phyloP scores from a whole-genome alignment of 2,888 invertebrate species.

The Phanerotoma sp. region DNA sequence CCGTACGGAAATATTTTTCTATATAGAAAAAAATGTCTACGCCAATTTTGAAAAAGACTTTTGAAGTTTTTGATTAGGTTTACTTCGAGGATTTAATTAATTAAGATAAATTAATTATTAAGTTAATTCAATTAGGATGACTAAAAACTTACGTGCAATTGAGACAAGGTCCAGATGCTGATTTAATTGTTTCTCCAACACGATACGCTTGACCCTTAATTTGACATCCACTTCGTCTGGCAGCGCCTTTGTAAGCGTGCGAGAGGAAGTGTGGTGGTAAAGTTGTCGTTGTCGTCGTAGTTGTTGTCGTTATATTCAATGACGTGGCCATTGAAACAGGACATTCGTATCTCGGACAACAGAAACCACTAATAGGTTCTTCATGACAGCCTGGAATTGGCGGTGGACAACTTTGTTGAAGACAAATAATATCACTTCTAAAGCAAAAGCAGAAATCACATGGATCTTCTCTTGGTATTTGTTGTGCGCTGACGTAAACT shows the following conservation, averaged over 20 bases:
- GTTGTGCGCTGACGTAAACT: conserved; percentile 91
- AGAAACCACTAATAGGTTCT: conserved; percentile 90
- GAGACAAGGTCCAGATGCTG: conserved; percentile 90
- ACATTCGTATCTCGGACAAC: conserved; percentile 92
- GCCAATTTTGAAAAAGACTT: too few species aligned
- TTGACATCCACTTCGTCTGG: conserved; percentile 78
- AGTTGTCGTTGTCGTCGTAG: conserved; percentile 83
- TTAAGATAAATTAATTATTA: too few species aligned
- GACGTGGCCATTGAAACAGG: conserved; percentile 85
- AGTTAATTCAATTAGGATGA: too few species aligned
- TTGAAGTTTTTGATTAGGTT: too few species aligned
- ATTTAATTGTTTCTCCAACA: conserved; percentile 81
- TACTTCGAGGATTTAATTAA: too few species aligned
- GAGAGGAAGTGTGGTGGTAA: conserved; percentile 81
- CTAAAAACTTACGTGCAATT: conserved; percentile 83
- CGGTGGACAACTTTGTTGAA: conserved; percentile 94
- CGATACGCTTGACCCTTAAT: conserved; percentile 82
- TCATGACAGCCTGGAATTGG: conserved; percentile 90
- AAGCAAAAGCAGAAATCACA: conserved; percentile 98
- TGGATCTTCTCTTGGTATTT: conserved; percentile 91
- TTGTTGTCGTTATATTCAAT: conserved; percentile 81
- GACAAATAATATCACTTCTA: conserved; percentile 91
- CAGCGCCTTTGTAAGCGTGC: conserved; percentile 76
- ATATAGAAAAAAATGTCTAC: conserved; percentile 9
- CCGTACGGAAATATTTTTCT: conserved; percentile 13